Evolutionary conservation across 2,113 vertebrate genomes (phyloP), one percentile per base, ranked within the genome.

Genomic region (Sebastes schlegelii): DNA sequence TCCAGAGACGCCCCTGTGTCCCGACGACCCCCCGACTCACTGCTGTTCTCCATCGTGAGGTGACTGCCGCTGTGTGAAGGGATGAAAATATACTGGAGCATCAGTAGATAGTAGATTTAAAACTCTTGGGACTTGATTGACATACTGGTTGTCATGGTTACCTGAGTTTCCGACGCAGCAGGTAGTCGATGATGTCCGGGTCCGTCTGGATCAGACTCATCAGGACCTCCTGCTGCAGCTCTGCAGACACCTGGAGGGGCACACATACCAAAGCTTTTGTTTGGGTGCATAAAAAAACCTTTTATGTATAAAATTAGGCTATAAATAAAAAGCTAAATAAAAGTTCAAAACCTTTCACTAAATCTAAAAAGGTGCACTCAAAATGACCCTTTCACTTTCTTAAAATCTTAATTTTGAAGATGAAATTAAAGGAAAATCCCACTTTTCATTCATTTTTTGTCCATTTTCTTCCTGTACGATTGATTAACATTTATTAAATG

Each of bases 131-230:
- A 23, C 8, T 16, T 10, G 8, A 46, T 6, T 14, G 4, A n/a
- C 4, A 16, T 7, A 7, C 8, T 4, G 74, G 58, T 72, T 42
- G 34, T n/a, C 23, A 4, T 51, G 65, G 64, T 89, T 73, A 95
- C 95, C 95, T 95, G 88, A 96, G 93, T 63, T 96, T 97, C 89
- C 97, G 95, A 26, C 97, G 96, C 80, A 98, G 86, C 16, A 99
- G 96, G 83, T 97, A 96, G 88, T 99, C 96, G 5, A 98, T 96
- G 85, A 98, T 95, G 68, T 99, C 97, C 0, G 97, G 96, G 55
- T 98, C 98, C 0, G 96, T 97, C 92, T 97, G 96, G 91, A 98
- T 97, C 26, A 99, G 95, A 85, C 97, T 96, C 95, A 97, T 96
- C 13, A 98, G 94, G 79, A 99, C 86, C 17, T 97, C 95, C 45